Percentiles rank a stretch among this genome's conserved stretches.
Conservation (phyloP, 2,797 vertebrate species). For the Cetoscarus ocellatus region DNA sequence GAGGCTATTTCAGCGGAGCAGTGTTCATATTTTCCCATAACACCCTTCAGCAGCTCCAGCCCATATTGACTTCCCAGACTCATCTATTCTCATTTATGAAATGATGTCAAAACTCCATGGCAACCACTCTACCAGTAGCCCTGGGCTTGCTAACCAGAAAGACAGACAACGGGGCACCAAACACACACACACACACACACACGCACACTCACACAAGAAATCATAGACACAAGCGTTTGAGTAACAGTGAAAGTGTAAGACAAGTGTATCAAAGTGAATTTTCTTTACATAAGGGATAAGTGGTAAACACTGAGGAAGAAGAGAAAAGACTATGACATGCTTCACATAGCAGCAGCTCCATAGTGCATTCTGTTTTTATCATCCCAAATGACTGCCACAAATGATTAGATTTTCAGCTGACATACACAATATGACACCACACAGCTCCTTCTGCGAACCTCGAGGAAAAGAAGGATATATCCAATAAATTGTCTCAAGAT, state of each 20-base stretch:
- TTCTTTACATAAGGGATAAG: constrained; percentile 31
- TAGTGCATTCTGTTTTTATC: no score
- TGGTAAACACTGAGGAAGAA: constrained; percentile 30
- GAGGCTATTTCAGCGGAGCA: constrained; percentile 66
- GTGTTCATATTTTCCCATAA: constrained; percentile 64
- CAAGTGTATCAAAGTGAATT: constrained; percentile 45
- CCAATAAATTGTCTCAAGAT: no score
- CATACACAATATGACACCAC: no score
- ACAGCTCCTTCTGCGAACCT: no score
- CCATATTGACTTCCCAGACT: constrained; percentile 79
- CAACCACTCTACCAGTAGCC: constrained; percentile 72
- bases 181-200: constrained; percentile 22
- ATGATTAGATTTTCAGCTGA: no score
- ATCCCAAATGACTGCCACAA: no score
- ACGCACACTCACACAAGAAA: constrained; percentile 24
- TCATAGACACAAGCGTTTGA: constrained; percentile 38
- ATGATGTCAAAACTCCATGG: constrained; percentile 82
- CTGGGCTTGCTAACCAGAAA: constrained; percentile 68
- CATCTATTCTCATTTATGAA: constrained; percentile 82
- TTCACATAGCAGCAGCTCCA: no score
- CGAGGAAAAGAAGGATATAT: no score
- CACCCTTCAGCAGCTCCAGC: constrained; percentile 71
- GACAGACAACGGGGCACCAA: constrained; percentile 36
- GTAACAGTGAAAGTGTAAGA: constrained; percentile 47
- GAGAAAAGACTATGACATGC: no score